phyloP scores from a whole-genome alignment of 2,797 vertebrate species.

The Chaunax sp. region DNA sequence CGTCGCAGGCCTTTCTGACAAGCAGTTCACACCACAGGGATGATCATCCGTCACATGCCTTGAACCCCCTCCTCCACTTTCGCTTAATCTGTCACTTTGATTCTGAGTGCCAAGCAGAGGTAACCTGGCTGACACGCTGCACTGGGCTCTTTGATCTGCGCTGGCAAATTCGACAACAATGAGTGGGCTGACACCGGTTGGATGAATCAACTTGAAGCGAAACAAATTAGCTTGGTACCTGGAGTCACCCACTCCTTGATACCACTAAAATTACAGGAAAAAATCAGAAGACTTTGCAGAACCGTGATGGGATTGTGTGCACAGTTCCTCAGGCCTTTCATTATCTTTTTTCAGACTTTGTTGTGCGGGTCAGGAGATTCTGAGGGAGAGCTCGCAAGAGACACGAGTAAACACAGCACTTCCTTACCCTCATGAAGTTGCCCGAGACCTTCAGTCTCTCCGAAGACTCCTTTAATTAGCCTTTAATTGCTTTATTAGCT shows the following conservation, averaged over 20 bases:
- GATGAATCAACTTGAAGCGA: conserved; percentile 54
- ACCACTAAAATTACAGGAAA: conserved; percentile 16
- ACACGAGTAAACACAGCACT: conserved; percentile 58
- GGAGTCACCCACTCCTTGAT: conserved; percentile 25
- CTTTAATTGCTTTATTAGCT: conserved; percentile 85
- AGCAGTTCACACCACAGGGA: conserved; percentile 42
- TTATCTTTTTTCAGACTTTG: conserved; percentile 33
- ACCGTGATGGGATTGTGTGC: conserved; percentile 14
- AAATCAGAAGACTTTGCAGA: conserved; percentile 3
- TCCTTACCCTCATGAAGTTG: conserved; percentile 58
- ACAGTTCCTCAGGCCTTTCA: conserved; percentile 22
- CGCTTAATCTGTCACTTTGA: conserved; percentile 71
- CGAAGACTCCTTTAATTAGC: conserved; percentile 83
- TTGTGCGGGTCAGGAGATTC: conserved; percentile 40
- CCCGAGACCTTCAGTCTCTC: conserved; percentile 70
- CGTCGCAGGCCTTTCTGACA: conserved; percentile 30
- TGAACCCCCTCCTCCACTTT: conserved; percentile 24
- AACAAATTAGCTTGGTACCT: conserved; percentile 56
- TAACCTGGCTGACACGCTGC: conserved; percentile 66
- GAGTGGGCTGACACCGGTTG: conserved; percentile 54
- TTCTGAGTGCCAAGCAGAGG: conserved; percentile 60
- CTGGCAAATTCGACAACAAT: conserved; percentile 65
- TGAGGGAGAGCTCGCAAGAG: conserved; percentile 28
- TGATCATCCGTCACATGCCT: conserved; percentile 37
- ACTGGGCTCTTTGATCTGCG: conserved; percentile 60